Base-by-base conservation (phyloP, 1,140 invertebrate species). In the Mamestra configurata region DNA sequence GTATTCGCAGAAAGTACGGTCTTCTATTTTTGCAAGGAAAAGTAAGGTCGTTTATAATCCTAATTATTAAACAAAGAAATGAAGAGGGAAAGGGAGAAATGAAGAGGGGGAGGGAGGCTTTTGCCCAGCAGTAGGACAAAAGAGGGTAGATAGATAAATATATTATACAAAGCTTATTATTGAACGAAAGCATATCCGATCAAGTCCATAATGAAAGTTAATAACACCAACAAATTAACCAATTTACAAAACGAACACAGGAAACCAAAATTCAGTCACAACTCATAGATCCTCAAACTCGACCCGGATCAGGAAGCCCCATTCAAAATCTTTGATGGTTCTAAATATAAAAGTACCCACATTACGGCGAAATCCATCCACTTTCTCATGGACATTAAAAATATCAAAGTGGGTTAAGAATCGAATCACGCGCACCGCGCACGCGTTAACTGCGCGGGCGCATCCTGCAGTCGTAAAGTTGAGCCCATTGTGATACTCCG, bases 381-480 rank as follows among this genome's bases (percentile, higher is more conserved):
- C 71, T 73, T 73, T 73, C 53, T 73, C 53, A 57, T 31, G 27
- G 18, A 71, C 68, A 57, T 73, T 73, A 73, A 73, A 73, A 73
- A 73, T 73, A 73, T 73, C 71, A 35, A 73, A 40, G 51, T 73
- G 53, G 71, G 71, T 73, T 73, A 73, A 73, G 51, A 73, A 73
- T 73, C 71, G 71, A 57, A 8, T 59, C 71, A 73, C 71, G 71
- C 70, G 49, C 71, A 24, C 53, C 71, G 71, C 70, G 49, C 71
- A 24, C 53, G 51, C 51, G 71, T 73, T 57, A 43, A 73, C 18
- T 51, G 68, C 68, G 71, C 51, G 27, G 24, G 31, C 53, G 71
- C 71, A 73, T 73, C 71, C 71, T 57, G 71, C 27, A 11, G 51
- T 31, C 71, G 70, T 72, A 73, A 57, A 55, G 0, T 40, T 73